These are phyloP conservation scores for Ricordea florida DNA, from an alignment of 92 coral and sea anemone genomes.

Conservation along the genomic window DNA sequence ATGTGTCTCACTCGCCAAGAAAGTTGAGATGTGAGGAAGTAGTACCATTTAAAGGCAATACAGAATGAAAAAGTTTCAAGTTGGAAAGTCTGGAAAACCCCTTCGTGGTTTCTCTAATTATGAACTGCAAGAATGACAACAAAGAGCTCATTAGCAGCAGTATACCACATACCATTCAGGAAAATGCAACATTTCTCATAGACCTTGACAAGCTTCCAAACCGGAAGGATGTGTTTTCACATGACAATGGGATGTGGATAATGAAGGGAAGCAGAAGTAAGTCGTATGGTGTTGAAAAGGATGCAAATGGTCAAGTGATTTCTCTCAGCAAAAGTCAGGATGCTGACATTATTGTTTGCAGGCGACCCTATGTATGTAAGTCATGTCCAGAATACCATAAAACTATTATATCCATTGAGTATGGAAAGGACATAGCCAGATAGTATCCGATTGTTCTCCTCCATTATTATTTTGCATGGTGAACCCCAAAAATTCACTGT, in stretches of 20 bases:
- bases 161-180: conserved; percentile 55
- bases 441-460: conserved; percentile 40
- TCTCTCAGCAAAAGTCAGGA: conserved; percentile 28
- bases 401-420: conserved; percentile 36
- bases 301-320: conserved; percentile 23
- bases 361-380: conserved; percentile 36
- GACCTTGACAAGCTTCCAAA: conserved; percentile 43
- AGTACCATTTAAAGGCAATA: conserved; percentile 6
- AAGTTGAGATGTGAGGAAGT: neutral
- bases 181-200: conserved; percentile 48
- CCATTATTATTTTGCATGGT: conserved; percentile 39
- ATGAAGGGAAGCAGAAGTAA: conserved; percentile 47
- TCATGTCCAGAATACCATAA: conserved; percentile 45
- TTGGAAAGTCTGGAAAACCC: conserved; percentile 42
- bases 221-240: conserved; percentile 50
- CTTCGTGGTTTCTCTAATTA: conserved; percentile 47
- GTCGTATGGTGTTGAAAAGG: conserved; percentile 28
- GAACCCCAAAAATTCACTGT: conserved; percentile 41
- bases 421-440: conserved; percentile 25
- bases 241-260: conserved; percentile 66
- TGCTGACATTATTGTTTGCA: conserved; percentile 51
- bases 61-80: conserved; percentile 11
- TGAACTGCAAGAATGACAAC: conserved; percentile 46
- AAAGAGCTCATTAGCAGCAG: conserved; percentile 4
- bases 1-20: conserved; percentile 10